Evolutionary conservation across 2,113 vertebrate genomes (phyloP).

Genomic region (Microcebus murinus): DNA sequence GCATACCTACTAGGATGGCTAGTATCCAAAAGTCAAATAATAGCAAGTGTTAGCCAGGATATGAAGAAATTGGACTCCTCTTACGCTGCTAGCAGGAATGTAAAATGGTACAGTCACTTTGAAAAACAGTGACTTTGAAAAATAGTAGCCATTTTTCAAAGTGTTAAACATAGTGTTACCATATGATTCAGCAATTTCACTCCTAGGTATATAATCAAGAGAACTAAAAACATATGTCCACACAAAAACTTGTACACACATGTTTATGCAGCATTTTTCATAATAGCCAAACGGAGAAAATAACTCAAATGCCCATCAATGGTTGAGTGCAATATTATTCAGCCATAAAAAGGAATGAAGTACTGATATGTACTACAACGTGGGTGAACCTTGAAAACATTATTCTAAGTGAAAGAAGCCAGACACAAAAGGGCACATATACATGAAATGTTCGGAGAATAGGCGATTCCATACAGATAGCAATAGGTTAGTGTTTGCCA

Average conservation of each 20-base stretch:
- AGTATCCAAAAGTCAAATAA: not conserved
- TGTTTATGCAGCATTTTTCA: not conserved
- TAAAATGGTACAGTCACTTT: not conserved
- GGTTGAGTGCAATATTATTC: conserved; percentile 5
- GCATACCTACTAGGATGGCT: not conserved
- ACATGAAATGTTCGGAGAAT: not conserved
- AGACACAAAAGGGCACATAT: not conserved
- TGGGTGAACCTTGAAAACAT: not conserved
- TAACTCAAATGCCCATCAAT: not conserved
- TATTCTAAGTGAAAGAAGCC: not conserved
- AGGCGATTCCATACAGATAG: not conserved
- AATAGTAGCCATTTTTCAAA: not conserved
- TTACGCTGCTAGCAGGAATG: not conserved
- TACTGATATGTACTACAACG: not conserved
- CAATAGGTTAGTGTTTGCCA: not conserved
- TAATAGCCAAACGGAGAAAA: not conserved
- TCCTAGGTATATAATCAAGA: not conserved
- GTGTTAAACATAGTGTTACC: not conserved
- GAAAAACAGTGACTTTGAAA: not conserved
- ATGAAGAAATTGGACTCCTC: not conserved
- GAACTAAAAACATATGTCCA: not conserved
- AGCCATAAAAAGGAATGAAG: not conserved
- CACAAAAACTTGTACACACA: not conserved
- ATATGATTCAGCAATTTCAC: not conserved
- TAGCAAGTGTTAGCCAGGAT: not conserved